Evolutionary conservation across 2,797 vertebrate genomes (phyloP).

Genomic region (Enteromius fasciolatus): DNA sequence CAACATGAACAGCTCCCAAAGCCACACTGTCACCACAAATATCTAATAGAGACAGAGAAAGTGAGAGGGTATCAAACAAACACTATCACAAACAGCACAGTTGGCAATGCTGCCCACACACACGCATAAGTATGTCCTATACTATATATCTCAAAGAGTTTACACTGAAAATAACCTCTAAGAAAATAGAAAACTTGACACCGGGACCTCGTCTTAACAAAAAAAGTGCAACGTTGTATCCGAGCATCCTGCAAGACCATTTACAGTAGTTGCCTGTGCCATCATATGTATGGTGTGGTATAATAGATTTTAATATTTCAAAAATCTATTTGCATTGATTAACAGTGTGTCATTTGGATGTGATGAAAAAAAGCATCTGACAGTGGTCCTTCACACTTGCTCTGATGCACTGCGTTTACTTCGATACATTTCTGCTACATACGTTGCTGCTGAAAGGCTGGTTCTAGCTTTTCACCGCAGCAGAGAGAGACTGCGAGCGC

Average conservation of each 20-base stretch:
- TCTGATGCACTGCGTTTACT: slow-evolving; percentile 74
- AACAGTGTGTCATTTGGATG: slow-evolving; percentile 65
- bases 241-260: slow-evolving; percentile 37
- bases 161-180: slow-evolving; percentile 32
- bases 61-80: slow-evolving; percentile 38
- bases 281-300: background rate
- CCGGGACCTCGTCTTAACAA: slow-evolving; percentile 54
- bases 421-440: slow-evolving; percentile 49
- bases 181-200: slow-evolving; percentile 68
- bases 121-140: slow-evolving; percentile 53
- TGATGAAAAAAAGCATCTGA: slow-evolving; percentile 68
- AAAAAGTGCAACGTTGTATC: slow-evolving; percentile 53
- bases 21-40: slow-evolving; percentile 91
- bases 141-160: slow-evolving; percentile 24
- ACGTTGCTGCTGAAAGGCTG: slow-evolving; percentile 66
- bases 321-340: slow-evolving; percentile 74
- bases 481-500: slow-evolving; percentile 71
- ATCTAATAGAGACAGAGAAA: slow-evolving; percentile 78
- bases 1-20: slow-evolving; percentile 95
- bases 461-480: slow-evolving; percentile 72
- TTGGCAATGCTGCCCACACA: slow-evolving; percentile 50
- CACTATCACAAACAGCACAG: slow-evolving; percentile 57
- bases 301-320: slow-evolving; percentile 69
- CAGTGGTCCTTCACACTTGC: slow-evolving; percentile 63
- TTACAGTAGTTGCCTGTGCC: background rate